These are phyloP conservation scores for Petrophora chlorosata DNA, from an alignment of 2,888 invertebrate species.

Conservation along the genomic window DNA sequence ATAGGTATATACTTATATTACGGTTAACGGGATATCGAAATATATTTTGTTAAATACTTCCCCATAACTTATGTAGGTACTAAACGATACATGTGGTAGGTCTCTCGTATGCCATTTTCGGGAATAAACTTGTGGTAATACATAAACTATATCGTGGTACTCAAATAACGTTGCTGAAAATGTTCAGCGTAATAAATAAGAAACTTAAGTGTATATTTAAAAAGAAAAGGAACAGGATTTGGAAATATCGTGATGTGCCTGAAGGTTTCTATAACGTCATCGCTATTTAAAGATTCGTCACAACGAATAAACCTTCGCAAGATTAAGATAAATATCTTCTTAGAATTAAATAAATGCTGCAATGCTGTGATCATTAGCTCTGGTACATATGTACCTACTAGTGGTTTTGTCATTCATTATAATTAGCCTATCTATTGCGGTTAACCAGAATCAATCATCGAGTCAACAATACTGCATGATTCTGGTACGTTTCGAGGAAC, in stretches of 20 bases:
- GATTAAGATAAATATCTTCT: constrained; percentile 16
- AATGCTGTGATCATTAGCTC: constrained; percentile 26
- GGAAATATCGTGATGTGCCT: not conserved
- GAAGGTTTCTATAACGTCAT: constrained; percentile 5
- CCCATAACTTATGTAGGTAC: no score
- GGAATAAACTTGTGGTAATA: no score
- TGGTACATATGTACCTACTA: constrained; percentile 23
- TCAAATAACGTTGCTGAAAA: no score
- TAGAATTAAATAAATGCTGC: constrained; percentile 23
- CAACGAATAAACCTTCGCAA: constrained; percentile 4
- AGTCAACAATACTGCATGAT: constrained; percentile 41
- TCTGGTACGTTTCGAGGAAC: constrained; percentile 40
- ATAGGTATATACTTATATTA: no score
- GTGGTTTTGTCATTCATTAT: constrained; percentile 20
- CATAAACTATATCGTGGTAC: no score
- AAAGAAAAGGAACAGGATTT: not conserved
- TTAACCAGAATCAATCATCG: constrained; percentile 59
- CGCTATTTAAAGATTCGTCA: constrained; percentile 17
- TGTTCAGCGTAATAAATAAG: no score
- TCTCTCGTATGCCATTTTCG: no score
- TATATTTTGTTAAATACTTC: no score
- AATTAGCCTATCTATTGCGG: constrained; percentile 40
- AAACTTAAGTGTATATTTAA: no score
- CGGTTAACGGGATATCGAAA: no score
- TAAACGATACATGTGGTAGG: no score